Percentiles rank a stretch among this genome's conserved stretches.
phyloP scores from a whole-genome alignment of 2,113 vertebrate genomes.

The Pomatorhinus ruficollis region DNA sequence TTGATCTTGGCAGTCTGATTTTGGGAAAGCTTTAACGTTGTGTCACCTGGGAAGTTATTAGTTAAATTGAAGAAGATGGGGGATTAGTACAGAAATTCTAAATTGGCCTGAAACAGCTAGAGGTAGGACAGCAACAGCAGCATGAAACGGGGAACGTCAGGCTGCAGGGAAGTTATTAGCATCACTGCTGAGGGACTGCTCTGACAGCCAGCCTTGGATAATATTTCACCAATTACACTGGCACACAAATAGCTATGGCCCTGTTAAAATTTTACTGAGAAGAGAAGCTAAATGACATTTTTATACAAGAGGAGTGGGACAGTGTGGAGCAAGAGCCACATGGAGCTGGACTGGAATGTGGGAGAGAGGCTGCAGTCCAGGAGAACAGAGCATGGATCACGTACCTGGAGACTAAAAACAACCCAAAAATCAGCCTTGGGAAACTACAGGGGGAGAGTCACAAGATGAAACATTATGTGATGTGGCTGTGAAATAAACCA shows the following conservation, averaged over 20 bases:
- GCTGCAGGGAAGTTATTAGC: neutral
- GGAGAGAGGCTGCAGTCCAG: neutral
- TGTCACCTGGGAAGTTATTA: constrained; percentile 37
- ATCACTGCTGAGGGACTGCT: neutral
- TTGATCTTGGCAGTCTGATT: neutral
- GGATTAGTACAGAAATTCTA: constrained; percentile 23
- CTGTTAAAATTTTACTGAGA: neutral
- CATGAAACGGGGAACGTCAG: neutral
- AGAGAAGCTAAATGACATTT: neutral
- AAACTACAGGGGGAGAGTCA: neutral
- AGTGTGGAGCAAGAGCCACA: neutral
- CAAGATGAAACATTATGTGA: neutral
- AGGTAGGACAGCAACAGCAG: neutral
- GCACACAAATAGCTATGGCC: neutral
- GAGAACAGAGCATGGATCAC: accelerated
- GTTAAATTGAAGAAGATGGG: constrained; percentile 36
- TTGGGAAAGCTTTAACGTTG: neutral
- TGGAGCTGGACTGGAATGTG: accelerated
- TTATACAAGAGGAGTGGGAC: neutral
- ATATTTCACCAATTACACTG: neutral
- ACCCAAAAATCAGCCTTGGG: neutral
- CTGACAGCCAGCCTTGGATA: neutral
- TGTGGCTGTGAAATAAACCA: neutral
- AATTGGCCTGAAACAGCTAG: constrained; percentile 6
- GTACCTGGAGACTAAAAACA: neutral